Evolutionary conservation across 2,797 vertebrate species (phyloP).

Genomic region (Nannoperca obscura): DNA sequence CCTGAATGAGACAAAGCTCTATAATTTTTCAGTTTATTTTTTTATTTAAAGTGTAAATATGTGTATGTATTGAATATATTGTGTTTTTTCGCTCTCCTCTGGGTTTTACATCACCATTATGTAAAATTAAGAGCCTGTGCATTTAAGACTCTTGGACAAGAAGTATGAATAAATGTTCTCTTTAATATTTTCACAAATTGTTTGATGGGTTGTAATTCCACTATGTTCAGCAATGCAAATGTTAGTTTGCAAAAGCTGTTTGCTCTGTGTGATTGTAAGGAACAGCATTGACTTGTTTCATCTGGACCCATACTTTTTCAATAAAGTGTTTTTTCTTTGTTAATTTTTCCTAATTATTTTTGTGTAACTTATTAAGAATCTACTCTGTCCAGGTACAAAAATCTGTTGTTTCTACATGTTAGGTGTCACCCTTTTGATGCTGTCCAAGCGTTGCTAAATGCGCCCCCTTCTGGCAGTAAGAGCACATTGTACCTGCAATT

Average conservation of each 20-base stretch:
- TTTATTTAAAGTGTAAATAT: constrained; percentile 12
- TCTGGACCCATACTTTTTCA: constrained; percentile 45
- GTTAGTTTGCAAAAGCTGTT: constrained; percentile 25
- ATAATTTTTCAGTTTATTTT: background rate
- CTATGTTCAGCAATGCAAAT: constrained; percentile 21
- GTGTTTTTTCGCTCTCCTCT: too few relatives aligned
- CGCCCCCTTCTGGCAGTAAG: constrained; percentile 48
- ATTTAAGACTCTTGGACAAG: constrained; percentile 17
- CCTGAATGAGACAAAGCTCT: constrained; percentile 7
- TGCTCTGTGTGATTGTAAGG: constrained; percentile 43
- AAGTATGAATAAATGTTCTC: constrained; percentile 17
- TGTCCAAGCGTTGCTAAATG: constrained; percentile 14
- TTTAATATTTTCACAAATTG: constrained; percentile 10
- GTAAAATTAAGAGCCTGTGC: constrained; percentile 3
- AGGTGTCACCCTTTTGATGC: background rate
- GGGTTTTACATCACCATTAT: background rate
- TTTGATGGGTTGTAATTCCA: constrained; percentile 27
- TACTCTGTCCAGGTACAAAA: background rate
- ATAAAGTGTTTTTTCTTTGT: constrained; percentile 36
- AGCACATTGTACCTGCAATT: background rate
- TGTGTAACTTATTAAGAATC: background rate
- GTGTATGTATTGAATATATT: background rate
- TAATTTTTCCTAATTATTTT: background rate
- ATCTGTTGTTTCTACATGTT: background rate
- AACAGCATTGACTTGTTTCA: constrained; percentile 51